Evolutionary conservation across 2,888 invertebrate species (phyloP), one percentile per base, ranked within the genome.

Genomic region (Acrobasis suavella): DNA sequence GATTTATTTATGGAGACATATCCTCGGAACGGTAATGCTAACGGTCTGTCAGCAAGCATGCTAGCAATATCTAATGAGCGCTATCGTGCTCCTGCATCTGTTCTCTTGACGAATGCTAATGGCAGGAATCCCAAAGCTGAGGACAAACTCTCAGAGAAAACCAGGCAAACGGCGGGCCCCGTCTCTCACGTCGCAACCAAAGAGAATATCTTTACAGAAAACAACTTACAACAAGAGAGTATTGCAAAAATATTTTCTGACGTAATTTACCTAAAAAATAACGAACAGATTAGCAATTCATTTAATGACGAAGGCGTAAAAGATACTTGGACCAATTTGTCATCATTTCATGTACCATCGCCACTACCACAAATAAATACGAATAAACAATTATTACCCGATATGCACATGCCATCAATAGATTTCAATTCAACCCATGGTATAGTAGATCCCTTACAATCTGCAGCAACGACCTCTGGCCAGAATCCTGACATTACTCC

Each of bases 1-100:
- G 89, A 87, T 87, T 85, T 87, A 86, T 87, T 83, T 89, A 87
- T 85, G 82, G 88, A 87, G 86, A 82, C 85, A 83, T 85, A 85
- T 86, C 84, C 85, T 85, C 85, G 78, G 78, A 89, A 87, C 87
- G 83, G 89, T 86, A 86, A 85, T 76, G 78, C 76, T 90, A 91
- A 90, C 89, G 89, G 90, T 83, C 79, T 79, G 75, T 70, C 81
- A 69, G 74, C 80, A 80, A 76, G 83, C 89, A 88, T 89, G 91
- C 85, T 81, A 75, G 85, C 83, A 86, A 89, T 91, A 83, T 80
- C 83, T 86, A 91, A 85, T 80, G 83, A 83, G 82, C 78, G 71
- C 80, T 87, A 89, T 91, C 90, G 79, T 72, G 71, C 72, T 75
- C 80, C 83, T 78, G 78, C 82, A 89, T 89, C 88, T 84, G 76